Evolutionary conservation across 2,113 vertebrate genomes (phyloP).

Genomic region (Oryzias curvinotus): DNA sequence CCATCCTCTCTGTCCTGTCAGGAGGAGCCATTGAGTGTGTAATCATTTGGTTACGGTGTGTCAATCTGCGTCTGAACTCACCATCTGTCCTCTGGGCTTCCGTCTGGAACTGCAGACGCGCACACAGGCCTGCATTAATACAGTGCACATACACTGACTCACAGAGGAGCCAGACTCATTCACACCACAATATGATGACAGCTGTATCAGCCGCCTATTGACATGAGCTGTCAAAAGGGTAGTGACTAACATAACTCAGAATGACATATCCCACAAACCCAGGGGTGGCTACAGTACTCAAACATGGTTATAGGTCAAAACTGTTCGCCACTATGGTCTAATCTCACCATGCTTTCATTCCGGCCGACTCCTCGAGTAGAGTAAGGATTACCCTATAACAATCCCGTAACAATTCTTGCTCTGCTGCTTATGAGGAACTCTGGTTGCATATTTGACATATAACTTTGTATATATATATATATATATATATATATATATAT

Average conservation of each 20-base stretch:
- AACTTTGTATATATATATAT: not conserved
- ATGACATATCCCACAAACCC: conserved; percentile 65
- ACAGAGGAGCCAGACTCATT: conserved; percentile 66
- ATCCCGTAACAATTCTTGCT: not conserved
- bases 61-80: conserved; percentile 88
- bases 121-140: conserved; percentile 18
- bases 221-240: conserved; percentile 73
- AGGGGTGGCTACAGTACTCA: conserved; percentile 24
- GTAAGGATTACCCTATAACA: not conserved
- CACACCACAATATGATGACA: conserved; percentile 75
- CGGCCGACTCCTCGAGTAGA: not conserved
- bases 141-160: conserved; percentile 35
- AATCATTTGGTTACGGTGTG: conserved; percentile 96
- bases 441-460: not conserved
- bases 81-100: conserved; percentile 92
- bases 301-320: conserved; percentile 23
- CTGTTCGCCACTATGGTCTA: conserved; percentile 24
- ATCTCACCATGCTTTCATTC: conserved; percentile 10
- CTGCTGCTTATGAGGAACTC: not conserved
- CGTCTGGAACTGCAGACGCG: conserved; percentile 77
- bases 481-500: not conserved
- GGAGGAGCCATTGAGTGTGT: conserved; percentile 87
- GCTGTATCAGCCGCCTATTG: conserved; percentile 76
- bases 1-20: conserved; percentile 76
- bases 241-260: conserved; percentile 73